These are phyloP conservation scores for Sturnira hondurensis DNA, from an alignment of 2,113 vertebrate species.

Conservation along the genomic window DNA sequence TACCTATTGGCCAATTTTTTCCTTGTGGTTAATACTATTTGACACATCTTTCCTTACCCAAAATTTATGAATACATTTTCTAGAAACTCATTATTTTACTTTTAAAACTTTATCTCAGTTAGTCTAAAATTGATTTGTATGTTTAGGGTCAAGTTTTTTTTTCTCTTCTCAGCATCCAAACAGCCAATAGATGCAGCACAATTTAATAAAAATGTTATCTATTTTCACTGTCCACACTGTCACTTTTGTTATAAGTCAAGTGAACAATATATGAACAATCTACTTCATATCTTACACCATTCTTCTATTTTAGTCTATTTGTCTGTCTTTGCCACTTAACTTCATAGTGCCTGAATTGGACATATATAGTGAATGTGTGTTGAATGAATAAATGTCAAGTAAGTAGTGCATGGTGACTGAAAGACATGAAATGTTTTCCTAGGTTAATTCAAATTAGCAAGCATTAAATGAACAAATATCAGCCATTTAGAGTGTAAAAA, in stretches of 20 bases:
- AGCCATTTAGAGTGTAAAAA: not conserved
- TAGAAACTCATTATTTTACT: not conserved
- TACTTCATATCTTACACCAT: not conserved
- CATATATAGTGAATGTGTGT: not conserved
- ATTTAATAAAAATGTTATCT: not conserved
- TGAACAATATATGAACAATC: not conserved
- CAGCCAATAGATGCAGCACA: not conserved
- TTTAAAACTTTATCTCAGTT: not conserved
- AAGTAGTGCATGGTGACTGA: not conserved
- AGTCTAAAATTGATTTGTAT: not conserved
- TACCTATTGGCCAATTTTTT: not conserved
- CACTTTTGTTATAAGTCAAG: not conserved
- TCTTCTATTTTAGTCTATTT: not conserved
- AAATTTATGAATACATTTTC: not conserved
- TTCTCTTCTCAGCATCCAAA: not conserved
- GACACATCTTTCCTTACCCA: not conserved
- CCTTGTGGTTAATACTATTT: not conserved
- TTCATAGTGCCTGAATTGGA: not conserved
- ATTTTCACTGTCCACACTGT: not conserved
- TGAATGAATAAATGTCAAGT: not conserved
- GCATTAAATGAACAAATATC: not conserved
- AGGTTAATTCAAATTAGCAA: not conserved
- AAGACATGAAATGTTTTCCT: not conserved
- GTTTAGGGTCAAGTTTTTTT: not conserved
- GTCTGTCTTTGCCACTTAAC: not conserved